Evolutionary conservation across 2,113 vertebrate genomes (phyloP).

Genomic region (Leuciscus idus): DNA sequence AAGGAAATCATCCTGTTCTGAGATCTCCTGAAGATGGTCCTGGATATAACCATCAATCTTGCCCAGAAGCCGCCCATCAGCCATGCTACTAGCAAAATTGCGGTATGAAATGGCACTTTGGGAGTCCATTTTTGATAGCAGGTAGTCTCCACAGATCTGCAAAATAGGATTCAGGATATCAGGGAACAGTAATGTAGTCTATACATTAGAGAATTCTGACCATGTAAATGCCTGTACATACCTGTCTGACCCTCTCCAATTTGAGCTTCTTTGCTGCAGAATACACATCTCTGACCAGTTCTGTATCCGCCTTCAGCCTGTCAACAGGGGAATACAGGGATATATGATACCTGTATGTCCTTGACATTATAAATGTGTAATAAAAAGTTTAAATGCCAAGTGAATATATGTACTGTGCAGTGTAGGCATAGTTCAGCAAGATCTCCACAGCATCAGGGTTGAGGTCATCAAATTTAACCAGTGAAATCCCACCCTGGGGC

Average conservation of each 20-base stretch:
- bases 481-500: conserved; percentile 85
- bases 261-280: conserved; percentile 94
- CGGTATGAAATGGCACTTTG: conserved; percentile 93
- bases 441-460: conserved; percentile 95
- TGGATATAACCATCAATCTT: conserved; percentile 93
- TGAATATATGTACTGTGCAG: conserved; percentile 88
- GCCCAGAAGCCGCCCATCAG: conserved; percentile 85
- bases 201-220: background rate
- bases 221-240: conserved; percentile 51
- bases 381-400: background rate
- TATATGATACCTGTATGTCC: background rate
- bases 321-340: conserved; percentile 23
- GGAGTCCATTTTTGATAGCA: conserved; percentile 91
- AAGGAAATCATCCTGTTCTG: conserved; percentile 95
- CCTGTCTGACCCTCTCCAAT: conserved; percentile 97
- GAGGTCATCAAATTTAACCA: conserved; percentile 95
- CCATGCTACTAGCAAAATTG: conserved; percentile 93
- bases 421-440: conserved; percentile 96
- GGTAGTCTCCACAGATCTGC: conserved; percentile 96
- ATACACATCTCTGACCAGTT: conserved; percentile 94
- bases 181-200: background rate
- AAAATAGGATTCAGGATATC: background rate
- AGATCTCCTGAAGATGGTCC: conserved; percentile 91
- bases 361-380: background rate
- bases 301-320: conserved; percentile 95